These are phyloP conservation scores for Drosophila buzzatii DNA, from an alignment of 2,888 invertebrate species.

Conservation along the genomic window DNA sequence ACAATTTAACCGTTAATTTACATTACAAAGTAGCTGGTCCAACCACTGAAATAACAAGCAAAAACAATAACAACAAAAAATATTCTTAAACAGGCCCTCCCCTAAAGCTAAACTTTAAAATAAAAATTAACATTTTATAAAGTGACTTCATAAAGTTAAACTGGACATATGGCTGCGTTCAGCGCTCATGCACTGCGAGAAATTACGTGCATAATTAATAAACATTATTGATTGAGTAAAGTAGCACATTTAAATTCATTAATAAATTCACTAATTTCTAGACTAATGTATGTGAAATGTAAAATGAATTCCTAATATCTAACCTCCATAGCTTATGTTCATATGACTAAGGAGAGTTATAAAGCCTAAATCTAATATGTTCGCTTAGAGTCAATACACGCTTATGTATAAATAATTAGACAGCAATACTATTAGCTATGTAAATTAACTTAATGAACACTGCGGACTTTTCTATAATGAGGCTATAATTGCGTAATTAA, in stretches of 20 bases:
- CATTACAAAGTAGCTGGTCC: conserved; percentile 72
- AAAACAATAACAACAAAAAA: not conserved
- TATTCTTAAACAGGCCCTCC: no score
- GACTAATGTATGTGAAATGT: not conserved
- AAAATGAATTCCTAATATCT: not conserved
- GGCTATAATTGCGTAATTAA: no score
- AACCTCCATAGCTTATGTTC: no score
- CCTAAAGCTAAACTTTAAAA: conserved; percentile 10
- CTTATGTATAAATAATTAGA: not conserved
- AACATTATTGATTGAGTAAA: not conserved
- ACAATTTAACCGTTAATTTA: conserved; percentile 74
- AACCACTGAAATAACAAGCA: not conserved
- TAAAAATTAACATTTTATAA: conserved; percentile 1
- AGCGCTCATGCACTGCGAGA: conserved; percentile 3
- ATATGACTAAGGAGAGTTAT: not conserved
- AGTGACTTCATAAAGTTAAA: conserved; percentile 6
- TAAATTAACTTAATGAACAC: not conserved
- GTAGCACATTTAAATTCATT: not conserved
- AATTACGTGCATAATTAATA: not conserved
- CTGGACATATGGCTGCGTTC: not conserved
- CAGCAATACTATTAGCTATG: not conserved
- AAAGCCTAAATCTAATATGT: no score
- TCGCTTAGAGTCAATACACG: not conserved
- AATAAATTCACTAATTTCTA: not conserved
- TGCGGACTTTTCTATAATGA: not conserved